Percentiles rank a stretch among this genome's conserved stretches.
Evolutionary conservation across 1,140 invertebrate genomes (phyloP).

Genomic region (Zophobas atratus): DNA sequence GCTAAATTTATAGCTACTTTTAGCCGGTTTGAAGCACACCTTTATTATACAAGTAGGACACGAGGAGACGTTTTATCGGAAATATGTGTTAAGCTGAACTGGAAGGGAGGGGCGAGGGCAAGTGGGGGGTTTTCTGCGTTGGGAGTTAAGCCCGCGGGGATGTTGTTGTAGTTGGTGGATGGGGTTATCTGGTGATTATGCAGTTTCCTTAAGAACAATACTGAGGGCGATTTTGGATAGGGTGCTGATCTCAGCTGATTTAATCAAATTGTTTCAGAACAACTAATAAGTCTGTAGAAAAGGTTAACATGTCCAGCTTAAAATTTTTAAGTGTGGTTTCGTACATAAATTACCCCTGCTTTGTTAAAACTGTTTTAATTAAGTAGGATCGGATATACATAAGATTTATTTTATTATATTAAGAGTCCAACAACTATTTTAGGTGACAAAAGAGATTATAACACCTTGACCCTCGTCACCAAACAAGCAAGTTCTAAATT

Average conservation of each 20-base stretch:
- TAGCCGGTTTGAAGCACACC: slow-evolving; percentile 22
- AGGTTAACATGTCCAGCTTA: no score
- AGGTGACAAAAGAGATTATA: slow-evolving; percentile 33
- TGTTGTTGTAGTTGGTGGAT: no score
- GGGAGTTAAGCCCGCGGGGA: no score
- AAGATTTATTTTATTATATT: not conserved
- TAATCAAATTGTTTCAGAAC: no score
- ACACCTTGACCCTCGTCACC: slow-evolving; percentile 40
- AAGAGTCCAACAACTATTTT: slow-evolving; percentile 8
- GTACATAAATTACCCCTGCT: not conserved
- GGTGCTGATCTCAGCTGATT: no score
- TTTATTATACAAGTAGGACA: slow-evolving; percentile 12
- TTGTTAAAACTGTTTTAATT: slow-evolving; percentile 1
- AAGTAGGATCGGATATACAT: not conserved
- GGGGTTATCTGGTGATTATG: no score
- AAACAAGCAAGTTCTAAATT: slow-evolving; percentile 30
- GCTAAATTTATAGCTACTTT: slow-evolving; percentile 34
- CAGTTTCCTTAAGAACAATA: no score
- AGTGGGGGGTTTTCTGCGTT: not conserved
- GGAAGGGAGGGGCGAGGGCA: not conserved
- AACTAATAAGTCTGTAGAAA: not conserved
- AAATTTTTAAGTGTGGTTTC: no score
- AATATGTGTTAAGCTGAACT: slow-evolving; percentile 16
- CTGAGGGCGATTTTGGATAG: no score
- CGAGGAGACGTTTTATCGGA: slow-evolving; percentile 18